Evolutionary conservation across 2,113 vertebrate genomes (phyloP), one percentile per base, ranked within the genome.

Genomic region (Narcine bancroftii): DNA sequence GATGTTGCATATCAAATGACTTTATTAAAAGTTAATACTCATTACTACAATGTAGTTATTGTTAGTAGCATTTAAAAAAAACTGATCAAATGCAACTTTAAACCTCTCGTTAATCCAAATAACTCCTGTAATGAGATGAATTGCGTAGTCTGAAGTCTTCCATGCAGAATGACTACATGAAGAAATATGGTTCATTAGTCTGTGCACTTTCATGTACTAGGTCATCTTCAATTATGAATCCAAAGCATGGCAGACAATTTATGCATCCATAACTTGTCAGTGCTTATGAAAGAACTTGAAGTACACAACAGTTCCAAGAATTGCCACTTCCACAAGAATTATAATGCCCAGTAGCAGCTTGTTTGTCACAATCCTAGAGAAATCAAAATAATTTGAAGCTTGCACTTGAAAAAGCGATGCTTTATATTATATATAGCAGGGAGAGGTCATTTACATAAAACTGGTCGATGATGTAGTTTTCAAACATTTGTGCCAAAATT

Each of bases 231-330:
- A 9, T 19, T 76, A 60, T 56, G 60, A 69, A 42, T 69, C 45
- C 39, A 10, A 13, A 10, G 39, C 24, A 29, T 0, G 29, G 39
- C 60, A 42, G 10, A 39, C 36, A 42, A 10, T 26, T 2, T 42
- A 39, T n/a, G 56, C 56, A 87, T 36, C 53, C 56, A n/a, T 9
- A 10, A 47, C 4, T n/a, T 60, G 77, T 97, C 94, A 96, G 29
- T 42, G 94, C 92, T 93, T 94, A 36, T 93, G 95, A 92, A 99
- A 98, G 95, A 99, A 99, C 94, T 97, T 99, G 92, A 98, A 95
- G 95, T 99, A 99, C 85, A 99, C 94, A 83, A 98, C 95, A 0
- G 97, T 97, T n/a, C 95, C 98, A 71, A 99, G 95, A 94, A 99
- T 97, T 93, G 94, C 96, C 50, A 99, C 13, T 93, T 99, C 98